A percentile compares a stretch with the other conserved stretches of the same genome.
These are phyloP conservation scores for Holcopasites calliopsidis DNA, from an alignment of 1,140 invertebrate genomes.

Conservation along the genomic window DNA sequence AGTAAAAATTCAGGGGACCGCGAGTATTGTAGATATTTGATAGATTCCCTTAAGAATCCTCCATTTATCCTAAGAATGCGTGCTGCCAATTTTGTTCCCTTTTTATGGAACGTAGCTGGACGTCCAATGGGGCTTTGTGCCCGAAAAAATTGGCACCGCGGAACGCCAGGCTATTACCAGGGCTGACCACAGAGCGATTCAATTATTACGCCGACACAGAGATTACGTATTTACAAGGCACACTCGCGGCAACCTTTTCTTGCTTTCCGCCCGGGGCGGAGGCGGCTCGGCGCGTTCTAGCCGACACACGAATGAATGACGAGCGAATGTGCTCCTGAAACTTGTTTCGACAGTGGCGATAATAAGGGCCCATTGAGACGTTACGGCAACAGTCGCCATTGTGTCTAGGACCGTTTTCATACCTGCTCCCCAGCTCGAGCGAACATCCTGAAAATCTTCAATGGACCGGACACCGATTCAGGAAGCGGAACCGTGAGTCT, in stretches of 20 bases:
- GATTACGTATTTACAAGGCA: slow-evolving; percentile 52
- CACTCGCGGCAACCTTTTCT: slow-evolving; percentile 4
- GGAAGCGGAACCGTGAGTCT: slow-evolving; percentile 1
- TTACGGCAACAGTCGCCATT: slow-evolving; percentile 61
- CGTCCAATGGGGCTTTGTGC: no score
- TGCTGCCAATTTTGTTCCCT: no score
- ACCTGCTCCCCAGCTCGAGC: slow-evolving; percentile 65
- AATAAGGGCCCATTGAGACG: slow-evolving; percentile 69
- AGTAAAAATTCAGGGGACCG: no score
- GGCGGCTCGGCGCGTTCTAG: slow-evolving; percentile 3
- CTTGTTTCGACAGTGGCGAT: slow-evolving; percentile 68
- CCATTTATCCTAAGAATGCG: no score
- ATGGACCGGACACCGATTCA: slow-evolving; percentile 44
- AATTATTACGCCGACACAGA: slow-evolving; percentile 49
- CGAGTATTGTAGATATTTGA: no score
- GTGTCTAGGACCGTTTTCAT: slow-evolving; percentile 56
- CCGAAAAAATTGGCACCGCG: not conserved
- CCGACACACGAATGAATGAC: slow-evolving; percentile 50
- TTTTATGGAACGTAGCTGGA: no score
- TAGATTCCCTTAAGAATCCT: no score
- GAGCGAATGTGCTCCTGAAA: slow-evolving; percentile 65
- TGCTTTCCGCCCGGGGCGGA: not conserved
- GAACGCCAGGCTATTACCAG: not conserved
- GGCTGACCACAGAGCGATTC: slow-evolving; percentile 27
- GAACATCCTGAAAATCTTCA: slow-evolving; percentile 71